Conservation (phyloP, 2,888 invertebrate genomes). For the Clepsis dumicolana region DNA sequence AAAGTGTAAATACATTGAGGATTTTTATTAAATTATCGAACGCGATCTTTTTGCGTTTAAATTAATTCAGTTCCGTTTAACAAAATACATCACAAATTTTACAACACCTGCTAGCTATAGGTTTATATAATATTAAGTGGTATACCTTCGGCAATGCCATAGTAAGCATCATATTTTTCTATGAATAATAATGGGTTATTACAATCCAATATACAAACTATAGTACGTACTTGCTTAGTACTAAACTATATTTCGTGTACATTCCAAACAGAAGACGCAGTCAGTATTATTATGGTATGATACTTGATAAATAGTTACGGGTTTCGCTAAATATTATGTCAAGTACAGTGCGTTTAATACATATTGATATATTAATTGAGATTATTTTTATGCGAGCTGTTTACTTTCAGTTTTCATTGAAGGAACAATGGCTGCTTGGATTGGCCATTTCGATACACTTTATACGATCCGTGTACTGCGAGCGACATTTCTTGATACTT, state of each 20-base stretch:
- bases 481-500: conserved; percentile 43
- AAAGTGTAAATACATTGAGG: too few relatives aligned
- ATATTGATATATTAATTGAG: conserved; percentile 11
- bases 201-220: too few relatives aligned
- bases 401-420: conserved; percentile 42
- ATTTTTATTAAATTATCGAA: too few relatives aligned
- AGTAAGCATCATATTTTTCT: too few relatives aligned
- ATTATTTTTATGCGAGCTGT: conserved; percentile 23
- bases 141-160: too few relatives aligned
- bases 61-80: too few relatives aligned
- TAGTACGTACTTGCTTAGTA: background rate
- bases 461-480: conserved; percentile 28
- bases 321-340: background rate
- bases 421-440: conserved; percentile 42
- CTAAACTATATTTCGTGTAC: background rate
- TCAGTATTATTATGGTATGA: background rate
- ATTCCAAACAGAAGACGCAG: background rate
- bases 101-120: too few relatives aligned
- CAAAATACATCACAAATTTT: too few relatives aligned
- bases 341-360: background rate
- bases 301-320: background rate
- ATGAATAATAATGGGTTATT: too few relatives aligned
- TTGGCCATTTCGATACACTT: conserved; percentile 5
- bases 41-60: too few relatives aligned
- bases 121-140: too few relatives aligned